phyloP scores from a whole-genome alignment of 2,113 vertebrate species.

The Origma solitaria region DNA sequence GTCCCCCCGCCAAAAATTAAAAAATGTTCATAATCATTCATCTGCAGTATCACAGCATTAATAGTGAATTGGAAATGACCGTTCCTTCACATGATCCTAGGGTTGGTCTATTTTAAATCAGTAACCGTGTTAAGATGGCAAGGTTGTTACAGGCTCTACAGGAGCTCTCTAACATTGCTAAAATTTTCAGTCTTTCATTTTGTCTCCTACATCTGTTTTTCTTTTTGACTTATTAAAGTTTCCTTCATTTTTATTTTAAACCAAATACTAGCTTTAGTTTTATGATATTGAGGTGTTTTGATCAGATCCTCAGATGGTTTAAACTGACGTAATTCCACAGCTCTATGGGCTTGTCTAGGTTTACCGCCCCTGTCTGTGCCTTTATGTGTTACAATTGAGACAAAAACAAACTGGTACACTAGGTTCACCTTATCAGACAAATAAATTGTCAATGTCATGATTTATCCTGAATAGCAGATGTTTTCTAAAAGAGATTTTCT shows the following conservation, averaged over 20 bases:
- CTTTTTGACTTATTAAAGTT: not conserved
- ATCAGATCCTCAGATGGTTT: not conserved
- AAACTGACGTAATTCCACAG: not conserved
- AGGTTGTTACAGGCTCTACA: not conserved
- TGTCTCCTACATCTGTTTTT: not conserved
- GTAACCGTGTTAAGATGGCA: not conserved
- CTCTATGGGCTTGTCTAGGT: not conserved
- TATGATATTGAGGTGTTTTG: not conserved
- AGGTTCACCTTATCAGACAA: conserved; percentile 3
- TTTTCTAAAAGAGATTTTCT: conserved; percentile 22
- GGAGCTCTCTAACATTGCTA: not conserved
- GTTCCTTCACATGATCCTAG: not conserved
- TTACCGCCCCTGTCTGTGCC: not conserved
- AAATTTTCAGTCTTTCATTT: not conserved
- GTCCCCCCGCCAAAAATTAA: rapidly evolving
- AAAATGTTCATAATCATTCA: not conserved
- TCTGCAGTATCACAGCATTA: not conserved
- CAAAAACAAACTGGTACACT: not conserved
- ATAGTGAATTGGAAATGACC: not conserved
- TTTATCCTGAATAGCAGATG: not conserved
- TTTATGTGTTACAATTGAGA: not conserved
- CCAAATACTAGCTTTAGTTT: not conserved
- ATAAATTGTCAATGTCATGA: not conserved
- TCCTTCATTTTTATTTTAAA: not conserved
- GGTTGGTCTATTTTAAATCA: not conserved